phyloP scores from a whole-genome alignment of 2,888 invertebrate species.

The Julus scanicus region DNA sequence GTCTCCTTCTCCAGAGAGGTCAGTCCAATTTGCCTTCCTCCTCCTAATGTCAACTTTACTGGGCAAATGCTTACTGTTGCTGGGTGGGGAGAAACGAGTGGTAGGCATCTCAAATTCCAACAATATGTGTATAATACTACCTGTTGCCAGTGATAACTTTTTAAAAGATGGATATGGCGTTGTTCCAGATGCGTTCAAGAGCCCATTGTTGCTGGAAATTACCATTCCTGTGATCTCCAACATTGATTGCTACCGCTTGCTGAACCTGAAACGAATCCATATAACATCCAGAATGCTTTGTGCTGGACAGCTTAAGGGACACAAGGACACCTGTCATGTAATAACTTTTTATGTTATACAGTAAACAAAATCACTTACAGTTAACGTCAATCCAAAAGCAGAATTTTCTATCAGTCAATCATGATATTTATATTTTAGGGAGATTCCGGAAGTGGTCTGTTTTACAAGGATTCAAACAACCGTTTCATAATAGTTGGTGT shows the following conservation, averaged over 20 bases:
- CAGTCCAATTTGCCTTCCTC: slow-evolving; percentile 49
- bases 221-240: too few species aligned
- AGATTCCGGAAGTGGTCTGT: slow-evolving; percentile 52
- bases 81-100: slow-evolving; percentile 50
- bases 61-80: slow-evolving; percentile 2
- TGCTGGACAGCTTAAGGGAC: neutral
- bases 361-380: too few species aligned
- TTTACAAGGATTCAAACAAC: neutral
- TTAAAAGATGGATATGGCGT: neutral
- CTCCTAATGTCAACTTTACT: slow-evolving; percentile 19
- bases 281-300: too few species aligned
- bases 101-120: neutral
- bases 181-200: neutral
- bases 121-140: neutral
- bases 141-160: too few species aligned
- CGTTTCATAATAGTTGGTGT: slow-evolving; percentile 51
- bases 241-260: too few species aligned
- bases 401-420: too few species aligned
- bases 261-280: too few species aligned
- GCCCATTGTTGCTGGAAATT: neutral
- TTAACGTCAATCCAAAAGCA: too few species aligned
- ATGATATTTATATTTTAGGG: slow-evolving; percentile 18
- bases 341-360: neutral
- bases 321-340: slow-evolving; percentile 48
- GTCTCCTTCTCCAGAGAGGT: neutral